Percentiles rank a stretch among this genome's conserved stretches.
Conservation (phyloP, 2,113 vertebrate species). For the Herpailurus yagouaroundi region DNA sequence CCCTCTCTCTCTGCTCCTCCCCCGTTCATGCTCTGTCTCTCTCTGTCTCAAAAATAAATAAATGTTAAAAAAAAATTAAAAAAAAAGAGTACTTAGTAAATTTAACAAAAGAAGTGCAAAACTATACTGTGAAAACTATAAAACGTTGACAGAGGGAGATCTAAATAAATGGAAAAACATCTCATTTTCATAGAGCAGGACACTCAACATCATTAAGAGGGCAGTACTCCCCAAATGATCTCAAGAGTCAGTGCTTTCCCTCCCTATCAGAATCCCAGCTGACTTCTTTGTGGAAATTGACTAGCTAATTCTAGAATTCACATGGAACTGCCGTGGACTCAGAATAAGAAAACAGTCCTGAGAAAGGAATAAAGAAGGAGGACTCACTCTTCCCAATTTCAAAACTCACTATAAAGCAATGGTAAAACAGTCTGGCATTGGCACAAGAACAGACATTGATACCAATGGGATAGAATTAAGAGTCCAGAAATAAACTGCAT, state of each 20-base stretch:
- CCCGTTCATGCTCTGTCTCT: no score
- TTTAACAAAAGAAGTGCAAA: not conserved
- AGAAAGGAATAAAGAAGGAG: not conserved
- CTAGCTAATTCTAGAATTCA: constrained; percentile 11
- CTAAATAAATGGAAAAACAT: not conserved
- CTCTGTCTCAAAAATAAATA: no score
- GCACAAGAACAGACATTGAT: not conserved
- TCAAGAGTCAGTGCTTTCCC: not conserved
- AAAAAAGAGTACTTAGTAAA: not conserved
- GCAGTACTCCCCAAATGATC: not conserved
- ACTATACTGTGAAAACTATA: not conserved
- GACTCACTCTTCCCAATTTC: not conserved
- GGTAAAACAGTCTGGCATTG: not conserved
- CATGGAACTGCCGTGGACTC: not conserved
- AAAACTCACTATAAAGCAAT: constrained; percentile 6
- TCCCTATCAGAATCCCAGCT: not conserved
- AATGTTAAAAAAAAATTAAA: not conserved
- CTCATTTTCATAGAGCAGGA: not conserved
- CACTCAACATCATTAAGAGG: not conserved
- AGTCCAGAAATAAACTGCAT: not conserved
- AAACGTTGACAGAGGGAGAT: not conserved
- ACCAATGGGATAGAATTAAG: not conserved
- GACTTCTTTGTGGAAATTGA: constrained; percentile 16
- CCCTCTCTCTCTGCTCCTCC: no score
- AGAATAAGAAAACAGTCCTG: not conserved